Evolutionary conservation across 2,888 invertebrate genomes (phyloP).

Genomic region (Drosophila infuscata): DNA sequence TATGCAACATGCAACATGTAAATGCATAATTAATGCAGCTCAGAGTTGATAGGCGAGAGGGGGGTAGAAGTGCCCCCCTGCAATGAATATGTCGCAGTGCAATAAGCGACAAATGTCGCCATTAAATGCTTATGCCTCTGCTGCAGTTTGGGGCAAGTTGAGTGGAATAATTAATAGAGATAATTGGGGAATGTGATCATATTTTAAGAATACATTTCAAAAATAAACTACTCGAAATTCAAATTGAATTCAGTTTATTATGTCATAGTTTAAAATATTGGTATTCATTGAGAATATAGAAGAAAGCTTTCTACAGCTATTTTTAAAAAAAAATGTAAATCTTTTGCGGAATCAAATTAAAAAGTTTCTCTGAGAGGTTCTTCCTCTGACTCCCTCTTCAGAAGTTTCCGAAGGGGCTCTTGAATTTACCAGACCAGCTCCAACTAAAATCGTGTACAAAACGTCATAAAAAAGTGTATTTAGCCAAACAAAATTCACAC

Average conservation of each 20-base stretch:
- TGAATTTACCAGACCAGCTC: not conserved
- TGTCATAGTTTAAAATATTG: too few species aligned
- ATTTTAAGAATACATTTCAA: not conserved
- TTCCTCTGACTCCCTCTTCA: not conserved
- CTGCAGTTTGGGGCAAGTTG: not conserved
- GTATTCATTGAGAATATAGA: not conserved
- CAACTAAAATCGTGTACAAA: slow-evolving; percentile 3
- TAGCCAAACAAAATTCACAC: slow-evolving; percentile 49
- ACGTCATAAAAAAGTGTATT: slow-evolving; percentile 10
- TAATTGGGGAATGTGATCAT: slow-evolving; percentile 8
- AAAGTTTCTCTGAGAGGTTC: not conserved
- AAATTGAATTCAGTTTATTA: not conserved
- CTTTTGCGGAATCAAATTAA: not conserved
- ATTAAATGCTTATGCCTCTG: slow-evolving; percentile 43
- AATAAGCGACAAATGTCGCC: slow-evolving; percentile 57
- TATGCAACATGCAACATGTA: slow-evolving; percentile 65
- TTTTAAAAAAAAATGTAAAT: not conserved
- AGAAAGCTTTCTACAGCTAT: not conserved
- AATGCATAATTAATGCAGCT: slow-evolving; percentile 59
- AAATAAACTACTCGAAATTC: not conserved
- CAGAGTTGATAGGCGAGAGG: not conserved
- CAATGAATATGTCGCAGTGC: slow-evolving; percentile 48
- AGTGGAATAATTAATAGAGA: slow-evolving; percentile 29
- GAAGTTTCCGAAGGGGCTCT: not conserved
- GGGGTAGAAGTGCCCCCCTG: not conserved